Percentiles rank a stretch among this genome's conserved stretches.
These are phyloP conservation scores for Virgularia gustaviana DNA, from an alignment of 92 coral and sea anemone species.

Conservation along the genomic window DNA sequence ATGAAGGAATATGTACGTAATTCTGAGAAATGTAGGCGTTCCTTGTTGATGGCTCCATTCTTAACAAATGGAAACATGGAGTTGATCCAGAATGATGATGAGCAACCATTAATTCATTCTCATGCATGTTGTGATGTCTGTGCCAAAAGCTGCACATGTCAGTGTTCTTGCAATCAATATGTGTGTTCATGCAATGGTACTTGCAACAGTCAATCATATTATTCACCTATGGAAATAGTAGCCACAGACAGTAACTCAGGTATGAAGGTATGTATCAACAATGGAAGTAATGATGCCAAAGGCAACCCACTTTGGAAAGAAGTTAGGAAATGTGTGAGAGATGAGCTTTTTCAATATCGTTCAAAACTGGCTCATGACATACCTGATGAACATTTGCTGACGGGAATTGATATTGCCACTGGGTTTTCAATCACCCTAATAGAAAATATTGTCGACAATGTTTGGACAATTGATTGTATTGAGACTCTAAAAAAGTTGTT, in stretches of 20 bases:
- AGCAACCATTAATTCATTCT: neutral
- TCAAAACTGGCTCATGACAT: conserved; percentile 4
- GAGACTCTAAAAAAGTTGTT: conserved; percentile 21
- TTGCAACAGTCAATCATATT: conserved; percentile 33
- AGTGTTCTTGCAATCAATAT: neutral
- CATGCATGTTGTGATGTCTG: conserved; percentile 34
- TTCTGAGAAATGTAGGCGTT: neutral
- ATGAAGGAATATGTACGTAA: conserved; percentile 23
- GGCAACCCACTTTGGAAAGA: neutral
- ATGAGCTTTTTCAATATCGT: conserved; percentile 18
- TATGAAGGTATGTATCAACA: neutral
- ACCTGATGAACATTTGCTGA: conserved; percentile 12
- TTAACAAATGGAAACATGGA: conserved; percentile 11
- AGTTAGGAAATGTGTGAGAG: conserved; percentile 4
- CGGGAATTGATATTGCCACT: conserved; percentile 34
- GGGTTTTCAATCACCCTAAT: conserved; percentile 23
- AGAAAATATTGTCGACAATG: conserved; percentile 21
- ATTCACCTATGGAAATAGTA: conserved; percentile 39
- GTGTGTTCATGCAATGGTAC: neutral
- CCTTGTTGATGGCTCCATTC: neutral
- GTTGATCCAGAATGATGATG: neutral
- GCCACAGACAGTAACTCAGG: neutral
- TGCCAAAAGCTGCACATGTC: conserved; percentile 11
- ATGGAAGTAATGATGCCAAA: conserved; percentile 13
- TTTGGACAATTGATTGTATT: conserved; percentile 28